Evolutionary conservation across 2,113 vertebrate species (phyloP), one percentile per base, ranked within the genome.

Genomic region (Rhagologus leucostigma): DNA sequence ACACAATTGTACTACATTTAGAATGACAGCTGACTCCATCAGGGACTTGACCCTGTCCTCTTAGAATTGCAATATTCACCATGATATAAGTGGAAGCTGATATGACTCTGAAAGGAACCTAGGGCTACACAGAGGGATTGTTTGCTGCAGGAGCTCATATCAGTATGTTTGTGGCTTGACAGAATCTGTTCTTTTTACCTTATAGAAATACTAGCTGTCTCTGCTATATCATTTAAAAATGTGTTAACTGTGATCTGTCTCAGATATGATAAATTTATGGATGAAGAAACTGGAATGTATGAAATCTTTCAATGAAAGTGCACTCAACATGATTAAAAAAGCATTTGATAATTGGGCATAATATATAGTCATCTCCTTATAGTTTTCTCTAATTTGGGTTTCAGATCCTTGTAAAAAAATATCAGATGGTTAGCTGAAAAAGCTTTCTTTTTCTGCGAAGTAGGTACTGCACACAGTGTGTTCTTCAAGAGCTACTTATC

Each of bases 391-490:
- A 95, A 96, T 93, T 74, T 96, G 89, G 67, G 37, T 76, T 90
- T 96, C 79, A 74, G 60, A 47, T 88, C 76, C 67, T 90, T 90
- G 56, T 57, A 64, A 96, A 96, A 92, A 97, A 95, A 94, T 57
- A 69, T 52, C 57, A 73, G 41, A 79, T 56, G 52, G 26, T 86
- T 93, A 90, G 79, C 56, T 90, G 83, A 88, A 95, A 96, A 96
- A 93, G 20, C 35, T 97, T 94, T 93, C 27, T 76, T 90, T 49
- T 64, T 68, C 84, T 92, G 89, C 81, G 42, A 89, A 97, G 53
- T 17, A 76, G 56, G 70, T 69, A 46, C 74, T 94, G 35, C 30
- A 67, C 44, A 74, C n/a, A 77, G 29, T 37, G 49, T 84, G 41
- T 71, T 59, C 76, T 15, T 77, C 37, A 94, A 53, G 86, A 93